Evolutionary conservation across 2,113 vertebrate species (phyloP).

Genomic region (Alethe diademata): DNA sequence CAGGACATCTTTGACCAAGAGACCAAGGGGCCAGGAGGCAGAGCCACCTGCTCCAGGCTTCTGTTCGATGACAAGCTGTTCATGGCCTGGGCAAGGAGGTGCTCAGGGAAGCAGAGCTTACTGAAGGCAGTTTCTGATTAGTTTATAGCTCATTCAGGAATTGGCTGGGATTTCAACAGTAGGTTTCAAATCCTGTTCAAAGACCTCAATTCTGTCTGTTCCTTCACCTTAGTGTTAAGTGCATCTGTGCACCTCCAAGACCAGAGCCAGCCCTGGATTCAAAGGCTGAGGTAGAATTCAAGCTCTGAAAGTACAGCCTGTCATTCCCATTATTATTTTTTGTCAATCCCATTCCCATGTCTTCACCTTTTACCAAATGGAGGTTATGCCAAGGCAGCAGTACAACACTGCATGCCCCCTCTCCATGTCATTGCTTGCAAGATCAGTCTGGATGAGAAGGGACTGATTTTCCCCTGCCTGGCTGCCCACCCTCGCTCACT

Average conservation of each 20-base stretch:
- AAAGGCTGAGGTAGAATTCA: neutral
- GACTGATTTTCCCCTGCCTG: neutral
- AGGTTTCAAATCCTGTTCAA: neutral
- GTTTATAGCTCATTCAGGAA: neutral
- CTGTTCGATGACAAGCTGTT: neutral
- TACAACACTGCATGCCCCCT: fast-evolving
- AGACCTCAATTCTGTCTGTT: neutral
- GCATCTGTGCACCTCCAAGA: neutral
- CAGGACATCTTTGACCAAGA: neutral
- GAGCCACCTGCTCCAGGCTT: neutral
- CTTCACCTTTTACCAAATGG: neutral
- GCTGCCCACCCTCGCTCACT: fast-evolving
- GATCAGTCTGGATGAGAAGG: neutral
- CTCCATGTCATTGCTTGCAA: neutral
- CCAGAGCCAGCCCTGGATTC: neutral
- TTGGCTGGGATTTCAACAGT: neutral
- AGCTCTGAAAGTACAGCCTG: neutral
- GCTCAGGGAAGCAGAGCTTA: neutral
- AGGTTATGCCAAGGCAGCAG: neutral
- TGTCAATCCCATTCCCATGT: neutral
- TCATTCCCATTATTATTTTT: neutral
- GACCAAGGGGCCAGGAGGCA: neutral
- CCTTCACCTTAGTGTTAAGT: neutral
- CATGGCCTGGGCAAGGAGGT: neutral
- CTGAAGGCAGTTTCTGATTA: neutral